phyloP scores from a whole-genome alignment of 2,888 invertebrate genomes.

The Cheilosia scutellata region DNA sequence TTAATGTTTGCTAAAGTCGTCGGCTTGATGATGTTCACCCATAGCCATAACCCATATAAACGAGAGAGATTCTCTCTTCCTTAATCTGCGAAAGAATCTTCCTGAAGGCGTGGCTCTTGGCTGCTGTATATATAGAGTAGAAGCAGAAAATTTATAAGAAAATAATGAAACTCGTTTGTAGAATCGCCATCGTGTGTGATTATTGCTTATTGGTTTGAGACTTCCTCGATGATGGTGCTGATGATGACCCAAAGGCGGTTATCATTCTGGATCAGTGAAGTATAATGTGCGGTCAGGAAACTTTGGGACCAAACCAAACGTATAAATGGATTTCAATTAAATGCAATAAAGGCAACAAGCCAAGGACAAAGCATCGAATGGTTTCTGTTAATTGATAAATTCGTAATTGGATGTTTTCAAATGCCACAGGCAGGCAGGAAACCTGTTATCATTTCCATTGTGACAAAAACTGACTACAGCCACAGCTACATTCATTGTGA shows the following conservation, averaged over 20 bases:
- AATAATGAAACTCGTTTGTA: slow-evolving; percentile 58
- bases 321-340: slow-evolving; percentile 45
- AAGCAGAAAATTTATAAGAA: slow-evolving; percentile 39
- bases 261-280: slow-evolving; percentile 6
- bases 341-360: slow-evolving; percentile 28
- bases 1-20: slow-evolving; percentile 57
- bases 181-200: slow-evolving; percentile 45
- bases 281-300: slow-evolving; percentile 10
- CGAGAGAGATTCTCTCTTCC: slow-evolving; percentile 35
- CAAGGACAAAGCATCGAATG: slow-evolving; percentile 3
- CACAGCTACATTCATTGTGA: too few species aligned
- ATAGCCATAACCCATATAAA: slow-evolving; percentile 69
- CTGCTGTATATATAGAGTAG: background rate
- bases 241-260: slow-evolving; percentile 33
- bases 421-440: background rate
- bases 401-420: slow-evolving; percentile 3
- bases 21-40: slow-evolving; percentile 54
- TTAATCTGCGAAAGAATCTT: slow-evolving; percentile 49
- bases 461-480: too few species aligned
- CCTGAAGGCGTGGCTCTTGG: slow-evolving; percentile 42
- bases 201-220: slow-evolving; percentile 53
- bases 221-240: slow-evolving; percentile 44
- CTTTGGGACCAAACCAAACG: slow-evolving; percentile 7
- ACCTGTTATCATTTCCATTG: background rate
- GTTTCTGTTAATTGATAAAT: slow-evolving; percentile 20